Conservation (phyloP, 2,113 vertebrate genomes). For the Gymnorhina tibicen region DNA sequence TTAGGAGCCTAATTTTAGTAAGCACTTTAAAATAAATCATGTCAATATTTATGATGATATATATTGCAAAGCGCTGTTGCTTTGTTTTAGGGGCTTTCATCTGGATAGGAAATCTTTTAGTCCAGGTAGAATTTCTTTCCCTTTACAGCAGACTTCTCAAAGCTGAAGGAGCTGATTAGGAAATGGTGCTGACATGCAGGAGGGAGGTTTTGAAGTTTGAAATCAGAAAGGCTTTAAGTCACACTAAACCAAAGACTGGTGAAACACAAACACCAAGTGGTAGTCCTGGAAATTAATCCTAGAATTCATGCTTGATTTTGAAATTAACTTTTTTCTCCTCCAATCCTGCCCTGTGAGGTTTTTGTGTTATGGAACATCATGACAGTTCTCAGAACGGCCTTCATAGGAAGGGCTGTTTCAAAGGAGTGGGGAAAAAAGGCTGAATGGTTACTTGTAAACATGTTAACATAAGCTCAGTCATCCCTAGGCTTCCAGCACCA, state of each 20-base stretch:
- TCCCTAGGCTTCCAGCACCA: slow-evolving; percentile 13
- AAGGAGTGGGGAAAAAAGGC: neutral
- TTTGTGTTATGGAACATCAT: neutral
- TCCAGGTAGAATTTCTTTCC: neutral
- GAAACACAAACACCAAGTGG: neutral
- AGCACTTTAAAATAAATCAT: slow-evolving; percentile 9
- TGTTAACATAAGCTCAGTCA: slow-evolving; percentile 20
- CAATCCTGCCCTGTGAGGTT: neutral
- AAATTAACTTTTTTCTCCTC: neutral
- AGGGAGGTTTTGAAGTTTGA: neutral
- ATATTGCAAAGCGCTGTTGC: neutral
- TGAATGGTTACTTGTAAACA: neutral
- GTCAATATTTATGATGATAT: slow-evolving; percentile 1
- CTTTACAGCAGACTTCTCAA: neutral
- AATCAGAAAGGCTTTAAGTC: neutral
- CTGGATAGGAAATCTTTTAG: neutral
- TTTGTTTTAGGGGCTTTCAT: slow-evolving; percentile 25
- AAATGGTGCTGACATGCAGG: neutral
- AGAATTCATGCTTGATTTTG: neutral
- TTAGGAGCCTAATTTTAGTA: slow-evolving; percentile 54
- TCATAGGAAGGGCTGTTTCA: neutral
- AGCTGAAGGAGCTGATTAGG: neutral
- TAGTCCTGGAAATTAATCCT: neutral
- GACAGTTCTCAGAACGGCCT: neutral
- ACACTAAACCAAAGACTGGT: neutral